Evolutionary conservation across 2,888 invertebrate species (phyloP), one percentile per base, ranked within the genome.

Genomic region (Drosophila tanythrix): DNA sequence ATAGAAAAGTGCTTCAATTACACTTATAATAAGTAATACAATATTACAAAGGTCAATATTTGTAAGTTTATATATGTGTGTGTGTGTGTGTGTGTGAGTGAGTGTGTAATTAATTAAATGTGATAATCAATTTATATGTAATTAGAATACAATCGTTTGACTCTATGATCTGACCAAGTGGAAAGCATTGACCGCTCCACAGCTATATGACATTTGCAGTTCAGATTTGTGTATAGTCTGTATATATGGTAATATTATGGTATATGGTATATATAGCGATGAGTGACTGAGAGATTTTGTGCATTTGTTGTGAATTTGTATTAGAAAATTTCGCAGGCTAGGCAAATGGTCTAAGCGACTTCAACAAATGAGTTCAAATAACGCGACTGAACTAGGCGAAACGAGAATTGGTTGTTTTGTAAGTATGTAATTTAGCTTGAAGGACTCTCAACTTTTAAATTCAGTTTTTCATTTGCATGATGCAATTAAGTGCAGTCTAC

Each of bases 1-100:
- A 75, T 70, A 66, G 36, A 79, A 80, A 66, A 59, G 82, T 67
- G 70, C 51, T 77, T 79, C 53, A 69, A 72, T 85, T 88, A 83
- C 58, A 83, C 77, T 76, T 85, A 85, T 58, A 79, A 79, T 81
- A 79, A 62, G 56, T 83, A 72, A 76, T 85, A 85, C 70, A 79
- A 82, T 79, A 82, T 82, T 82, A 75, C 88, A 88, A 84, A 74
- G 82, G 36, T 74, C 60, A 61, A 63, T 67, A 72, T 63, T 51
- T 57, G 31, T 58, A 53, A 13, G 51, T 56, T 29, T 55, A 38
- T 53, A 11, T 53, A 25, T 59, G 31, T 56, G 8, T 62, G 51
- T 27, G 18, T 55, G 48, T 38, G 57, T 66, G 31, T 33, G 35
- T 56, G 40, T 36, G 11, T 36, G n/a, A 29, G 27, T 40, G 27